Conservation (phyloP, 2,888 invertebrate genomes). For the Anorthoa munda region DNA sequence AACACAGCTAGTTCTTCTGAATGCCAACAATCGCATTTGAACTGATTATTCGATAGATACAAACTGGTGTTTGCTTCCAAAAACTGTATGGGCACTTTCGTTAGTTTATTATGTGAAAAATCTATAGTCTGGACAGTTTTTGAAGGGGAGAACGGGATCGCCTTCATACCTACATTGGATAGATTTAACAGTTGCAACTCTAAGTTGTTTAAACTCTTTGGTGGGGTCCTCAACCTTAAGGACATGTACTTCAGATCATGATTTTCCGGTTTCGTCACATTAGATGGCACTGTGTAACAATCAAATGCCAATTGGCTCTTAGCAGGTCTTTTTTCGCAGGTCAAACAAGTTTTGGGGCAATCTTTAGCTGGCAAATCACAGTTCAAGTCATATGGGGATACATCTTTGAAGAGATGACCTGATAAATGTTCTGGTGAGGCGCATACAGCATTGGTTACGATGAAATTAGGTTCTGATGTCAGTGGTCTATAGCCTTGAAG, state of each 20-base stretch:
- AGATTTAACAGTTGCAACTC: constrained; percentile 35
- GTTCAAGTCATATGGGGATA: constrained; percentile 4
- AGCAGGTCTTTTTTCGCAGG: constrained; percentile 20
- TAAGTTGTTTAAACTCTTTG: constrained; percentile 10
- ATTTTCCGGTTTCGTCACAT: background rate
- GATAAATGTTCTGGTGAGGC: constrained; percentile 28
- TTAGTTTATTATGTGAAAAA: constrained; percentile 46
- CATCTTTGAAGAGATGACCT: constrained; percentile 1
- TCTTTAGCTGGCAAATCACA: constrained; percentile 25
- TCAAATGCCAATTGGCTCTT: constrained; percentile 11
- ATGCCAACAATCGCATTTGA: constrained; percentile 51
- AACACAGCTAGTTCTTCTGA: constrained; percentile 9
- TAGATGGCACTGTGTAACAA: constrained; percentile 28
- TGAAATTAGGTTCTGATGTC: constrained; percentile 19
- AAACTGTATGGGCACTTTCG: constrained; percentile 36
- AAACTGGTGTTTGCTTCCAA: constrained; percentile 33
- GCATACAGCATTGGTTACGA: constrained; percentile 35
- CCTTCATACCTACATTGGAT: constrained; percentile 21
- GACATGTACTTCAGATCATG: background rate
- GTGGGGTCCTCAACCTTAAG: constrained; percentile 5
- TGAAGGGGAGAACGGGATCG: constrained; percentile 39
- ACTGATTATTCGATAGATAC: constrained; percentile 44
- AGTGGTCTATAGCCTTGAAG: background rate
- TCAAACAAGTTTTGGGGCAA: constrained; percentile 15
- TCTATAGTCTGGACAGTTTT: constrained; percentile 40